phyloP scores from a whole-genome alignment of 2,113 vertebrate genomes.

The Lampris incognitus region DNA sequence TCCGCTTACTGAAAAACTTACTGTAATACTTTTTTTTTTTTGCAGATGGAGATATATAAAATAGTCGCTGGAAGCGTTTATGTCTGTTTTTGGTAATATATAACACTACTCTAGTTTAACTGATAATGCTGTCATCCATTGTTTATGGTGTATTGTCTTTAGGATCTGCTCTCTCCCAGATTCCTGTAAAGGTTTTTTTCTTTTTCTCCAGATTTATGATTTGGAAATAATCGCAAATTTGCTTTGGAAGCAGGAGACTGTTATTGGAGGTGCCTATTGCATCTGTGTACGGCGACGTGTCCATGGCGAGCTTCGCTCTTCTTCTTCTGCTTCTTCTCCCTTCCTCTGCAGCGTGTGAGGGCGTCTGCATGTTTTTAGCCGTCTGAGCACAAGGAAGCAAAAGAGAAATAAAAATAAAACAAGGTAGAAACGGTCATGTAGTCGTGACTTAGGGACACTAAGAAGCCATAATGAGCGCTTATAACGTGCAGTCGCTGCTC shows the following conservation, averaged over 20 bases:
- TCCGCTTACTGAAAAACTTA: slow-evolving; percentile 19
- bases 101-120: slow-evolving; percentile 52
- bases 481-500: slow-evolving; percentile 3
- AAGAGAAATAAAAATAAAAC: too few species aligned
- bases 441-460: too few species aligned
- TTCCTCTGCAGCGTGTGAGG: slow-evolving; percentile 46
- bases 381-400: neutral
- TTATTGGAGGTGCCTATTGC: slow-evolving; percentile 28
- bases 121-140: slow-evolving; percentile 54
- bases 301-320: slow-evolving; percentile 31
- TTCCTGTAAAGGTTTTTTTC: neutral
- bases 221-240: slow-evolving; percentile 31
- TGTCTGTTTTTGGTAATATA: slow-evolving; percentile 65
- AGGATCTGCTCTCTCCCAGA: neutral
- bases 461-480: slow-evolving; percentile 1
- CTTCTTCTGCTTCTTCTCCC: slow-evolving; percentile 23
- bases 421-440: too few species aligned
- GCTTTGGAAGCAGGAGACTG: slow-evolving; percentile 45
- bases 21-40: slow-evolving; percentile 4
- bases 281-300: slow-evolving; percentile 45
- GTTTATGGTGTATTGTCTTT: slow-evolving; percentile 47
- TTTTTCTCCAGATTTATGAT: neutral
- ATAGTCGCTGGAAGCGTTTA: slow-evolving; percentile 40
- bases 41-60: slow-evolving; percentile 30
- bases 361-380: slow-evolving; percentile 47